phyloP scores from a whole-genome alignment of 2,113 vertebrate genomes.

The Neodontobutis hainanensis region DNA sequence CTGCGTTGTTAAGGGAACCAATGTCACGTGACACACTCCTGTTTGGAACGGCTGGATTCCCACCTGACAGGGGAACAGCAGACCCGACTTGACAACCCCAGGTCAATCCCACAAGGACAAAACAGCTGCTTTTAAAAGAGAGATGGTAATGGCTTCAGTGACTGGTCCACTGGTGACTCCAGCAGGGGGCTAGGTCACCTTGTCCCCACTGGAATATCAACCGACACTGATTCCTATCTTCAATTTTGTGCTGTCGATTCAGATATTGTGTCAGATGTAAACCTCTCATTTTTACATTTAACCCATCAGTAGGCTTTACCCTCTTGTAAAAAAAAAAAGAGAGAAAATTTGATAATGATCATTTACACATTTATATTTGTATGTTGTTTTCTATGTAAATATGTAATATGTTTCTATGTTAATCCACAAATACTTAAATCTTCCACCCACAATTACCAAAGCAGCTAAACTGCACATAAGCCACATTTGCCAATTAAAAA shows the following conservation, averaged over 20 bases:
- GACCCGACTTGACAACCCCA: slow-evolving; percentile 58
- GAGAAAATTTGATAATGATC: too few species aligned
- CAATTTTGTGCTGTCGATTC: not conserved
- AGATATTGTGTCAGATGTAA: too few species aligned
- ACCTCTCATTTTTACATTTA: too few species aligned
- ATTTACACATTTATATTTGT: too few species aligned
- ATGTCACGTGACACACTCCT: slow-evolving; percentile 22
- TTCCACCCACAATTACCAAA: too few species aligned
- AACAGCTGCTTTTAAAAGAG: slow-evolving; percentile 49
- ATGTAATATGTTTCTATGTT: too few species aligned
- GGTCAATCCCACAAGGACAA: slow-evolving; percentile 70
- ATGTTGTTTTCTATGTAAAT: too few species aligned
- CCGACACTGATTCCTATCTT: slow-evolving; percentile 10
- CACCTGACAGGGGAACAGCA: slow-evolving; percentile 55
- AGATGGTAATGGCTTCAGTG: slow-evolving; percentile 49
- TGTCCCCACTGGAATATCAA: slow-evolving; percentile 43
- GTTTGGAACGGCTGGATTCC: slow-evolving; percentile 62
- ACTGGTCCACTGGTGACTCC: slow-evolving; percentile 55
- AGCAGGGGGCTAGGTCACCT: slow-evolving; percentile 59
- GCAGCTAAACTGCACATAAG: too few species aligned
- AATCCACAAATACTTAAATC: too few species aligned
- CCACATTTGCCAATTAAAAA: too few species aligned
- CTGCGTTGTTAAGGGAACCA: slow-evolving; percentile 32
- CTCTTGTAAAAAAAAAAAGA: too few species aligned
- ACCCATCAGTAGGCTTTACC: too few species aligned